phyloP scores from a whole-genome alignment of 2,113 vertebrate genomes.

The Paedocypris sp. region DNA sequence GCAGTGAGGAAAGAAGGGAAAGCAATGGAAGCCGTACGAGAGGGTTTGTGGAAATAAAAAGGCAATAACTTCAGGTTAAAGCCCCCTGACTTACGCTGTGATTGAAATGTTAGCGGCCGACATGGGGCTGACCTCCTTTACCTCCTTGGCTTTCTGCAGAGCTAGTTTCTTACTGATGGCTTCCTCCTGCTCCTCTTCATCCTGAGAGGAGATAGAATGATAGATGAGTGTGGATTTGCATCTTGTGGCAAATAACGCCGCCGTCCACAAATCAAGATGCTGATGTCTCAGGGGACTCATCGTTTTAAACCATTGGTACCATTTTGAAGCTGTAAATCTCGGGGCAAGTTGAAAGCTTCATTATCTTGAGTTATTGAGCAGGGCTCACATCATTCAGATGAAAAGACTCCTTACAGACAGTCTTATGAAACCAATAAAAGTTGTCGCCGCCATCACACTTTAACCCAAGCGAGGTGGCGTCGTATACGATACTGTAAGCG shows the following conservation, averaged over 20 bases:
- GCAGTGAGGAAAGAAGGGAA: not conserved
- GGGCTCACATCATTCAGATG: slow-evolving; percentile 23
- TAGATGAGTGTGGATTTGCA: not conserved
- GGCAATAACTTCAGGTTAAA: not conserved
- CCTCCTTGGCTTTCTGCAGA: slow-evolving; percentile 90
- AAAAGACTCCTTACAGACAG: slow-evolving; percentile 25
- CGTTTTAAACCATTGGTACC: slow-evolving; percentile 4
- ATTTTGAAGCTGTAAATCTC: slow-evolving; percentile 23
- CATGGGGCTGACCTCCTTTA: slow-evolving; percentile 93
- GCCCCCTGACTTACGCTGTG: slow-evolving; percentile 74
- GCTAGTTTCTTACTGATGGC: slow-evolving; percentile 91
- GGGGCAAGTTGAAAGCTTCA: not conserved
- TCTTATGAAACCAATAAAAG: slow-evolving; percentile 20
- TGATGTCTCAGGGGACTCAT: not conserved
- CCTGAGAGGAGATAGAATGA: slow-evolving; percentile 53
- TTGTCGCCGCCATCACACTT: not conserved
- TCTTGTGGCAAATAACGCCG: not conserved
- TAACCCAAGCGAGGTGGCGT: too few species aligned
- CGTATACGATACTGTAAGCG: too few species aligned
- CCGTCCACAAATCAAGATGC: slow-evolving; percentile 11
- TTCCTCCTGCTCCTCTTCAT: slow-evolving; percentile 95
- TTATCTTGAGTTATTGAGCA: slow-evolving; percentile 34
- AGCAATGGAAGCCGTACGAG: not conserved
- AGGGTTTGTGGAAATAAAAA: not conserved
- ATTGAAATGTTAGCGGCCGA: slow-evolving; percentile 89